These are phyloP conservation scores for Cossypha niveicapilla DNA, from an alignment of 2,797 vertebrate species.

Conservation along the genomic window DNA sequence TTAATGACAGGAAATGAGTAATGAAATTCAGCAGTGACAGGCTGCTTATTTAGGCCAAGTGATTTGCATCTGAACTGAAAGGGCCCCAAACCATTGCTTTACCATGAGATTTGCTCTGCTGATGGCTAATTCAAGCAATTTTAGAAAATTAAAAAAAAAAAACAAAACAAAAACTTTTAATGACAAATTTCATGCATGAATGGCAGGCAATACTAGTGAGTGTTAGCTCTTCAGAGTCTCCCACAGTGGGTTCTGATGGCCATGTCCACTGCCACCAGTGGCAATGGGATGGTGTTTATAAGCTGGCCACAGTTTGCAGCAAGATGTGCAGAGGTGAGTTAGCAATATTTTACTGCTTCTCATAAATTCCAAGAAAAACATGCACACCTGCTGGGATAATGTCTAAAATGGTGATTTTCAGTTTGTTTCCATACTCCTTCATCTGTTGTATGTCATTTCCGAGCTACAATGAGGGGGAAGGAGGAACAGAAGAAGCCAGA, in stretches of 20 bases:
- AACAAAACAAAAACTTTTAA: too few species aligned
- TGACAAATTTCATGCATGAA: background rate
- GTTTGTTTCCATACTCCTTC: constrained; percentile 27
- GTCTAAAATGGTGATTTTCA: background rate
- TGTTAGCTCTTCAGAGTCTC: background rate
- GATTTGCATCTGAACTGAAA: background rate
- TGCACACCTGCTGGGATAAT: constrained; percentile 15
- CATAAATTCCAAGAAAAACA: constrained; percentile 29
- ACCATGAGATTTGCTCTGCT: background rate
- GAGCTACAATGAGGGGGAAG: constrained; percentile 9
- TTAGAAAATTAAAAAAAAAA: background rate
- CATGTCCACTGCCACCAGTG: background rate
- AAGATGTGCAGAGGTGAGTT: background rate
- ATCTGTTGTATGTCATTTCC: constrained; percentile 14
- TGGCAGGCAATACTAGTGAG: background rate
- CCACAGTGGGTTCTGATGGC: background rate
- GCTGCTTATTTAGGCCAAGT: background rate
- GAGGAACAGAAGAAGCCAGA: constrained; percentile 41
- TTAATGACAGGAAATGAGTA: constrained; percentile 43
- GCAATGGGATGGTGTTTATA: background rate
- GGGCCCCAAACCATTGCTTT: background rate
- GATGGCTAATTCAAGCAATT: background rate
- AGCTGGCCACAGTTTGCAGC: background rate
- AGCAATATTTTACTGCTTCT: background rate
- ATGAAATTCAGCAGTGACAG: background rate